These are phyloP conservation scores for Crotalus viridis DNA, from an alignment of 2,113 vertebrate genomes.

Conservation along the genomic window DNA sequence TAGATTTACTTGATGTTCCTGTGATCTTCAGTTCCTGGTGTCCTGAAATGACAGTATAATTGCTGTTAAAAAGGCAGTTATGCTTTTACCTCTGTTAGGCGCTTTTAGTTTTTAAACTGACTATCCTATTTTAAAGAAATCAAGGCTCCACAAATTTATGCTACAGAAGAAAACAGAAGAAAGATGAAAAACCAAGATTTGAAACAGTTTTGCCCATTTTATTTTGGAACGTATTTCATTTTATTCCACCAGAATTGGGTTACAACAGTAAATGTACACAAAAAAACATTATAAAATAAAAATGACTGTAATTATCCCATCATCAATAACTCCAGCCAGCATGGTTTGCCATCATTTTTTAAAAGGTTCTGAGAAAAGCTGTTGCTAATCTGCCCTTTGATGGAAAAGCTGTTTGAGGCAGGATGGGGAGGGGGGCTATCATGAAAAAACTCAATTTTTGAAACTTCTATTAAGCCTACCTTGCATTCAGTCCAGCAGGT, in stretches of 20 bases:
- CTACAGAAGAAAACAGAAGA: not conserved
- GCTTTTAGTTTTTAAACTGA: constrained; percentile 10
- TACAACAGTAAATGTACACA: not conserved
- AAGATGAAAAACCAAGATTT: not conserved
- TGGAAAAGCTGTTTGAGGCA: not conserved
- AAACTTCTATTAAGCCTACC: not conserved
- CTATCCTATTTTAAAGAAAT: not conserved
- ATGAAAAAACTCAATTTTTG: not conserved
- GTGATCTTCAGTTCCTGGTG: not conserved
- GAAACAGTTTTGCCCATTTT: not conserved
- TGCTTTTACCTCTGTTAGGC: constrained; percentile 7
- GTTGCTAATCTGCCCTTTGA: not conserved
- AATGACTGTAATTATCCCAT: not conserved
- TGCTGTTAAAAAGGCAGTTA: not conserved
- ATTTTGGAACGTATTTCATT: not conserved
- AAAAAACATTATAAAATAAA: not conserved
- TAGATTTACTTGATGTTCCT: constrained; percentile 36
- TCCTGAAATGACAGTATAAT: constrained; percentile 1
- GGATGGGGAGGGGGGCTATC: not conserved
- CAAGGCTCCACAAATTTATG: constrained; percentile 7
- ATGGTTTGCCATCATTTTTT: not conserved
- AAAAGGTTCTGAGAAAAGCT: not conserved
- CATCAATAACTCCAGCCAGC: not conserved
- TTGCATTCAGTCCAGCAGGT: not conserved
- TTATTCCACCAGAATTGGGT: not conserved